phyloP scores from a whole-genome alignment of 2,113 vertebrate genomes.

The cattle (Bos taurus) region ARS-UCD2.0 NC_037329.1:110157001-110157500 shows the following conservation, averaged over 20 bases:
- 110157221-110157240: no score
- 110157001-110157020: no score
- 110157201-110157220: no score
- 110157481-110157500: background rate
- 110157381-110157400: background rate
- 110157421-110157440: background rate
- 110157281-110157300: background rate
- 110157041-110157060: no score
- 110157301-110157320: background rate
- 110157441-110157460: background rate
- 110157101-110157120: no score
- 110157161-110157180: no score
- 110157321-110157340: background rate
- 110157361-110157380: background rate
- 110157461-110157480: background rate
- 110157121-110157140: no score
- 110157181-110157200: no score
- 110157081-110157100: no score
- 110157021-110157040: no score
- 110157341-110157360: background rate
- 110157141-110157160: no score
- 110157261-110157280: conserved; percentile 30
- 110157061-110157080: no score
- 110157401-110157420: background rate
- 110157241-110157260: conserved; percentile 39